A percentile compares a stretch with the other conserved stretches of the same genome.
phyloP scores from a whole-genome alignment of 2,113 vertebrate species.

The Tretioscincus oriximinensis region DNA sequence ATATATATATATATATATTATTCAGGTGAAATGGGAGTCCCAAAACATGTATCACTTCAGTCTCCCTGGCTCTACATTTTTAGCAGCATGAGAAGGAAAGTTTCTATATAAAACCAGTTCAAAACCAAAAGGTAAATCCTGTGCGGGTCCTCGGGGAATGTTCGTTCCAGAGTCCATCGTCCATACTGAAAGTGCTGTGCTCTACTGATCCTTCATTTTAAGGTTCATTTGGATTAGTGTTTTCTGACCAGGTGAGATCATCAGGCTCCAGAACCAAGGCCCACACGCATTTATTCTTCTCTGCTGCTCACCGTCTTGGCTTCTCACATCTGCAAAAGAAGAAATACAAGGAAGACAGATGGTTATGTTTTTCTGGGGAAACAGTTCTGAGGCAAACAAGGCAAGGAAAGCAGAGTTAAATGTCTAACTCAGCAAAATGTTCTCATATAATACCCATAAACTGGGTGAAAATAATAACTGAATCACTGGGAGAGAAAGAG shows the following conservation, averaged over 20 bases:
- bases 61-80: slow-evolving; percentile 81
- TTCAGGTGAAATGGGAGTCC: slow-evolving; percentile 80
- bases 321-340: slow-evolving; percentile 88
- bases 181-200: slow-evolving; percentile 96
- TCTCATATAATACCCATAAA: slow-evolving; percentile 26
- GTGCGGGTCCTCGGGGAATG: slow-evolving; percentile 85
- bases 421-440: neutral
- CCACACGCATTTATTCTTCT: slow-evolving; percentile 64
- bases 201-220: slow-evolving; percentile 91
- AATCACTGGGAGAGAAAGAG: neutral
- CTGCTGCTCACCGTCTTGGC: slow-evolving; percentile 90
- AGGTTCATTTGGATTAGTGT: slow-evolving; percentile 78
- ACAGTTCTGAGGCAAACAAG: slow-evolving; percentile 13
- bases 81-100: slow-evolving; percentile 82
- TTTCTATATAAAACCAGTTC: slow-evolving; percentile 72
- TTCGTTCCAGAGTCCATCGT: slow-evolving; percentile 84
- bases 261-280: slow-evolving; percentile 77
- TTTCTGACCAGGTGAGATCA: slow-evolving; percentile 72
- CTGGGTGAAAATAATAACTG: neutral
- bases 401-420: slow-evolving; percentile 20
- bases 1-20: slow-evolving; percentile 77
- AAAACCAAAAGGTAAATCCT: slow-evolving; percentile 76
- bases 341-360: slow-evolving; percentile 29
- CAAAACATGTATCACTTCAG: slow-evolving; percentile 79
- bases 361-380: slow-evolving; percentile 49